Percentiles rank a stretch among this genome's conserved stretches.
phyloP scores from a whole-genome alignment of 2,797 vertebrate species.

The Sebastes baramenuke region DNA sequence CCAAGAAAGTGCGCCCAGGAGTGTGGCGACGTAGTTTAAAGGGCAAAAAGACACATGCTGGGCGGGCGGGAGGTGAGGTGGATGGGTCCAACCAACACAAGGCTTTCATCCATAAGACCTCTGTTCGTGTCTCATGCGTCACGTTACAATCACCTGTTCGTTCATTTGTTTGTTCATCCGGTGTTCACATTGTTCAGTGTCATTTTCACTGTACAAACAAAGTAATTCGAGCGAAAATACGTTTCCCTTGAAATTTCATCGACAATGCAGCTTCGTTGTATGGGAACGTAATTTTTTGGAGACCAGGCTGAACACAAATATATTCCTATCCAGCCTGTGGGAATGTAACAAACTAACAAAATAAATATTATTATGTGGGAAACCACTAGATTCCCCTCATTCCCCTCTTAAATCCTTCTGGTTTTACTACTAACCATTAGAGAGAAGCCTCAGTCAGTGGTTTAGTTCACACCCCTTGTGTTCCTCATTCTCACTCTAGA shows the following conservation, averaged over 20 bases:
- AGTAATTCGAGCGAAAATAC: neutral
- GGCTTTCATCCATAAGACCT: too few relatives aligned
- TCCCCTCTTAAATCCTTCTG: neutral
- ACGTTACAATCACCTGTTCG: too few relatives aligned
- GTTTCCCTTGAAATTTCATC: neutral
- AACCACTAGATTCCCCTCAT: neutral
- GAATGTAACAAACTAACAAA: neutral
- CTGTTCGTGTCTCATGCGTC: too few relatives aligned
- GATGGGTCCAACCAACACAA: too few relatives aligned
- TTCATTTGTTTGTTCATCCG: too few relatives aligned
- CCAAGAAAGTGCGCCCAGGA: too few relatives aligned
- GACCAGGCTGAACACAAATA: neutral
- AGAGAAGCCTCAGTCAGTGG: neutral
- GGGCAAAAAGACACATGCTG: too few relatives aligned
- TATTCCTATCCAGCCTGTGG: neutral
- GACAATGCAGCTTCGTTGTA: neutral
- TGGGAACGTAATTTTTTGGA: neutral
- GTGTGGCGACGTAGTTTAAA: too few relatives aligned
- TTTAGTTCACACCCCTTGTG: conserved; percentile 8
- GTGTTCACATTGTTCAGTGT: too few relatives aligned
- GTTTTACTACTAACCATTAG: conserved; percentile 13
- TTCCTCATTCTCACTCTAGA: neutral
- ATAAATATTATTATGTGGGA: conserved; percentile 3
- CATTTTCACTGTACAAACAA: neutral
- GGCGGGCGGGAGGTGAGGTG: too few relatives aligned